Base-by-base conservation (phyloP, 2,797 vertebrate species). In the Sardinella longiceps region DNA sequence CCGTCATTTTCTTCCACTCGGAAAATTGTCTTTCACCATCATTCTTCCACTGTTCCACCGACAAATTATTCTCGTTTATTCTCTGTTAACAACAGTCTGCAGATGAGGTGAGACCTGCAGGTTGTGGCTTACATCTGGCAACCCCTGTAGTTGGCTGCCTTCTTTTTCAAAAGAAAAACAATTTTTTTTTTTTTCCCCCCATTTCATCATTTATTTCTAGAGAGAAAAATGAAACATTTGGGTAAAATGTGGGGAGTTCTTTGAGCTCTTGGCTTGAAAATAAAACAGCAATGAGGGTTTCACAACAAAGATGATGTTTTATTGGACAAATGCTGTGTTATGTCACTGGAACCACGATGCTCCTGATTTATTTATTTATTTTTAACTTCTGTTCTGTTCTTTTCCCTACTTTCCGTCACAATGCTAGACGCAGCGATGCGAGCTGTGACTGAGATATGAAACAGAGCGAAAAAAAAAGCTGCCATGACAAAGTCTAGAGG, bases 1-100 rank as follows among this genome's bases (percentile, higher is more conserved):
- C 70, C 82, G 45, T 33, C 85, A 82, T 83, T 66, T 74, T 25
- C 51, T 82, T 30, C 43, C 60, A 48, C 60, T 81, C 66, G 11
- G 14, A 20, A 20, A 53, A 53, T 11, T 74, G 11, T 14, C 66
- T 20, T 18, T 33, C 33, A 33, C 7, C 66, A 18, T 74, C n/a
- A 39, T 30, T 39, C 2, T 37, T 70, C 30, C 3, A n/a, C n/a
- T n/a, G 3, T 4, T 66, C 28, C 33, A 6, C 15, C 33, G 6
- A 74, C 30, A 74, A 15, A 39, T 1, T 5, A 23, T 20, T 74
- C 56, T 60, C 1, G 7, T 25, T 60, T 60, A 7, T 60, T 60
- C 56, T 58, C 56, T 58, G 10, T n/a, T 11, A 2, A n/a, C 56
- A 1, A n/a, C n/a, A n/a, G n/a, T n/a, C n/a, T 3, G 5, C 2